These are phyloP conservation scores for Nyctereutes procyonoides DNA, from an alignment of 2,113 vertebrate species.

Conservation along the genomic window DNA sequence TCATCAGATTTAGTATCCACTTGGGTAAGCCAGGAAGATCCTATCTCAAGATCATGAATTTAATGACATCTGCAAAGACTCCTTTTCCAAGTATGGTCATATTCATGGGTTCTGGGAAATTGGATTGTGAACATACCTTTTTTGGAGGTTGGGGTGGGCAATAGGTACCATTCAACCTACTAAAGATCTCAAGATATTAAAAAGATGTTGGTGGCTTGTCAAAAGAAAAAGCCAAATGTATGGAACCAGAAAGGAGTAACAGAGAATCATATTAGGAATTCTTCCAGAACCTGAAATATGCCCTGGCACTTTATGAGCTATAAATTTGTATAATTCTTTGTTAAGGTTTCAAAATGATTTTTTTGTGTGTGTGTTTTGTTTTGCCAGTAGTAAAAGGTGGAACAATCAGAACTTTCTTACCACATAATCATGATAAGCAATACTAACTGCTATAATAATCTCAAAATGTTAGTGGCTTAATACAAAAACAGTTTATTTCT, in stretches of 20 bases:
- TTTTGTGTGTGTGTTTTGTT: background rate
- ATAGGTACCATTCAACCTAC: background rate
- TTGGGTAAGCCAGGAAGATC: background rate
- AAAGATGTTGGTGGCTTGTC: background rate
- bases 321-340: background rate
- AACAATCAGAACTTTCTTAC: background rate
- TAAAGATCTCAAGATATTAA: background rate
- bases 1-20: background rate
- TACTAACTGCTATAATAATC: background rate
- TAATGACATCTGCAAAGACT: background rate
- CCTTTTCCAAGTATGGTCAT: background rate
- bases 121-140: background rate
- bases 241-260: background rate
- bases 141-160: background rate
- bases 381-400: background rate
- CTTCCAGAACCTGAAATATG: background rate
- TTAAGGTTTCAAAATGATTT: background rate
- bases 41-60: background rate
- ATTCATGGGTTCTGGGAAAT: background rate
- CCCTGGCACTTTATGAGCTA: background rate
- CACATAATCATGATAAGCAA: background rate
- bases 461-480: background rate
- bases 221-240: background rate
- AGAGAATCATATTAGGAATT: background rate
- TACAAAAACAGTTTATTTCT: background rate